These are phyloP conservation scores for Acanthosepion lycidas DNA, from an alignment of 2,888 invertebrate species.

Conservation along the genomic window DNA sequence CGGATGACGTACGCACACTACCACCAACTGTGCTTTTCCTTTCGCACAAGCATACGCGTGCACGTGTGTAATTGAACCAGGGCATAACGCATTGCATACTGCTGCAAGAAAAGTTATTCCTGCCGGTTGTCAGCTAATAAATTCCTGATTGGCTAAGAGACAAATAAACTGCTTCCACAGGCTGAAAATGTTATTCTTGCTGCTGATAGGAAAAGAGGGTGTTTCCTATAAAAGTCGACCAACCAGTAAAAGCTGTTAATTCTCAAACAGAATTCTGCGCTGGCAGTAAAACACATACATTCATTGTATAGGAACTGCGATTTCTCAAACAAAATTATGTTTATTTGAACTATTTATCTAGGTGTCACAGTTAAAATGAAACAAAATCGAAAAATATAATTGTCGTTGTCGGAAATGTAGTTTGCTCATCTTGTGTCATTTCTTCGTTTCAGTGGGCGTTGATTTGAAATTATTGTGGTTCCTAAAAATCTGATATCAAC, in stretches of 20 bases:
- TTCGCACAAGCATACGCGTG: background rate
- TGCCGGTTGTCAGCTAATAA: background rate
- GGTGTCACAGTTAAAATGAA: background rate
- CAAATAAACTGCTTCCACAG: background rate
- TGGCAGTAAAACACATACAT: background rate
- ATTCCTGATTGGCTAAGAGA: background rate
- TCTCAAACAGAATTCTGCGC: background rate
- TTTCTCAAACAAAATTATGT: background rate
- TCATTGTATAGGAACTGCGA: background rate
- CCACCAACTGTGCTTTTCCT: too few relatives aligned
- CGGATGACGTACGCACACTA: background rate
- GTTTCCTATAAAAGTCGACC: background rate
- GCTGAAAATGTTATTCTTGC: background rate
- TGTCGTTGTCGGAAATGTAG: background rate
- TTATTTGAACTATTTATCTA: background rate
- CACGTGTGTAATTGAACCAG: background rate
- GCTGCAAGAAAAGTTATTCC: background rate
- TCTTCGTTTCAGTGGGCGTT: background rate
- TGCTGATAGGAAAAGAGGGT: background rate
- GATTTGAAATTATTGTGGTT: background rate
- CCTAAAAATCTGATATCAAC: background rate
- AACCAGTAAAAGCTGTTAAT: constrained; percentile 20
- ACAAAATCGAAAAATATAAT: background rate
- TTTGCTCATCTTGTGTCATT: background rate
- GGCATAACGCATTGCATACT: background rate